Evolutionary conservation across 2,888 invertebrate genomes (phyloP).

Genomic region (Chrysodeixis includens): DNA sequence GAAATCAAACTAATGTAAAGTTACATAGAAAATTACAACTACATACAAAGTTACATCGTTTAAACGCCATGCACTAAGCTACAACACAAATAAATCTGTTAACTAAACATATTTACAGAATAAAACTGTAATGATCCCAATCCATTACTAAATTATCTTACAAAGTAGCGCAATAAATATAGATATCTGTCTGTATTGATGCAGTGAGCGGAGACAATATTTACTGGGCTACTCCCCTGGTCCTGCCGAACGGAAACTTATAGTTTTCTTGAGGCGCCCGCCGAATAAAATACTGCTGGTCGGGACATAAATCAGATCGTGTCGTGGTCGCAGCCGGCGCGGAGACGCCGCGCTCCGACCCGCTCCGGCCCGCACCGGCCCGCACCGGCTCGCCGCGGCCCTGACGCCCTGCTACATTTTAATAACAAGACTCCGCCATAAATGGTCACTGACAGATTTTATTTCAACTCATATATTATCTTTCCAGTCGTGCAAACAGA

Average conservation of each 20-base stretch:
- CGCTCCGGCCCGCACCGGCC: constrained; percentile 37
- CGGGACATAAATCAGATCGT: constrained; percentile 86
- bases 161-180: constrained; percentile 85
- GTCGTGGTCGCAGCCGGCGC: constrained; percentile 85
- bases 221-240: constrained; percentile 87
- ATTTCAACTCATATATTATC: constrained; percentile 85
- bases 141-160: constrained; percentile 88
- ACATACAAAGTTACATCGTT: not conserved
- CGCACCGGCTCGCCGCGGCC: constrained; percentile 46
- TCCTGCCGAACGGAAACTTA: constrained; percentile 88
- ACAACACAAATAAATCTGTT: constrained; percentile 33
- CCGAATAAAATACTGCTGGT: constrained; percentile 88
- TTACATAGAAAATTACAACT: not conserved
- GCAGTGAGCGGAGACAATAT: constrained; percentile 87
- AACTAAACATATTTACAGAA: constrained; percentile 62
- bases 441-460: constrained; percentile 87
- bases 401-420: constrained; percentile 83
- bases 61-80: constrained; percentile 24
- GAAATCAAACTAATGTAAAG: not conserved
- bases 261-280: constrained; percentile 89
- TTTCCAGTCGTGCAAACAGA: constrained; percentile 73
- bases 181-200: constrained; percentile 86
- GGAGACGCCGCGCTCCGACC: constrained; percentile 68
- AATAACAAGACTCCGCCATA: constrained; percentile 85
- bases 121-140: constrained; percentile 77